Percentiles rank a stretch among this genome's conserved stretches.
These are phyloP conservation scores for Idaea dimidiata DNA, from an alignment of 2,888 invertebrate species.

Conservation along the genomic window DNA sequence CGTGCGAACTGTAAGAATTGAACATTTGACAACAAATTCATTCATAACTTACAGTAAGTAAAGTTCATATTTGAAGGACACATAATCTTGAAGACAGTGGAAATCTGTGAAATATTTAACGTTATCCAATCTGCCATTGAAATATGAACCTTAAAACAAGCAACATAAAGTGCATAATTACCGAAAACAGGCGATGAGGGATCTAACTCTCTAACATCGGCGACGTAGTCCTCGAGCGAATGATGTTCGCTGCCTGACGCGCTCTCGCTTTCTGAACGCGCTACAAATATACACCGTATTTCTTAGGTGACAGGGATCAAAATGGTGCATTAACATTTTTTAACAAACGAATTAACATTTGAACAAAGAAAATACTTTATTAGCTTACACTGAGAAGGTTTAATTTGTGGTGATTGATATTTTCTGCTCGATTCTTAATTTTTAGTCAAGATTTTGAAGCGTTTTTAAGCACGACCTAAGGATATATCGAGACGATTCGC, in stretches of 20 bases:
- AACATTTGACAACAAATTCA: not conserved
- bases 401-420: not conserved
- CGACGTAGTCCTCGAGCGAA: constrained; percentile 72
- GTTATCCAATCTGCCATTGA: constrained; percentile 16
- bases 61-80: not conserved
- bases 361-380: not conserved
- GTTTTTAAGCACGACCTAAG: too few relatives aligned
- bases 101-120: too few relatives aligned
- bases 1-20: constrained; percentile 2
- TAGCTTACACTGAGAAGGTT: not conserved
- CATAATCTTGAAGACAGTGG: not conserved
- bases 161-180: constrained; percentile 55
- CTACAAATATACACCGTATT: constrained; percentile 47
- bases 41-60: constrained; percentile 5
- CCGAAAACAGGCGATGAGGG: constrained; percentile 75
- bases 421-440: not conserved
- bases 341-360: too few relatives aligned
- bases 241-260: constrained; percentile 59
- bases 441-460: too few relatives aligned
- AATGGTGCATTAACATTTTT: constrained; percentile 1
- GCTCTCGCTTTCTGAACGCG: constrained; percentile 73
- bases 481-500: too few relatives aligned
- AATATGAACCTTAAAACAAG: constrained; percentile 36
- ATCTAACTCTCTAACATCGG: constrained; percentile 75
- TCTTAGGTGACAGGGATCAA: constrained; percentile 18